A percentile compares a stretch with the other conserved stretches of the same genome.
phyloP scores from a whole-genome alignment of 2,888 invertebrate species.

The Acleris literana region DNA sequence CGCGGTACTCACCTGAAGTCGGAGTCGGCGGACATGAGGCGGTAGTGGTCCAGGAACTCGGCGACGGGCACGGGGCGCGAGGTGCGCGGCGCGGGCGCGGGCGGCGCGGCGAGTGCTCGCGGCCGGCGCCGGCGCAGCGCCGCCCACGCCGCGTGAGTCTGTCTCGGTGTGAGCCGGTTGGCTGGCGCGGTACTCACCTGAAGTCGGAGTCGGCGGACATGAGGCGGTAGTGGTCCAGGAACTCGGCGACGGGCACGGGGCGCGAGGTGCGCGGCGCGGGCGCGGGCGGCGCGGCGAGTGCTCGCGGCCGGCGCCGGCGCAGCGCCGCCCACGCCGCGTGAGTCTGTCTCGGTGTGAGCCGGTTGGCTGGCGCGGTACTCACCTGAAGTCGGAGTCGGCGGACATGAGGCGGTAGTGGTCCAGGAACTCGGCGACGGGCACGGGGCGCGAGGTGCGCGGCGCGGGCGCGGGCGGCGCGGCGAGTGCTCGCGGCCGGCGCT shows the following conservation, averaged over 20 bases:
- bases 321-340: conserved; percentile 82
- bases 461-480: conserved; percentile 79
- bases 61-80: conserved; percentile 92
- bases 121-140: conserved; percentile 70
- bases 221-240: conserved; percentile 95
- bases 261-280: conserved; percentile 86
- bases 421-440: too few species aligned
- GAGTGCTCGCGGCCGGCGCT: conserved; percentile 64
- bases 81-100: conserved; percentile 84
- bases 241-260: conserved; percentile 93
- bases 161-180: too few species aligned
- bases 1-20: conserved; percentile 88
- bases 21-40: conserved; percentile 98
- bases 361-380: too few species aligned
- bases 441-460: too few species aligned
- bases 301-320: conserved; percentile 65
- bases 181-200: conserved; percentile 66
- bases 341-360: too few species aligned
- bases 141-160: conserved; percentile 74
- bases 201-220: conserved; percentile 99
- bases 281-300: conserved; percentile 84
- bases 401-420: too few species aligned
- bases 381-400: too few species aligned
- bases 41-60: conserved; percentile 96
- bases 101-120: conserved; percentile 83